Evolutionary conservation across 2,888 invertebrate genomes (phyloP).

Genomic region (Melinopterus prodromus): DNA sequence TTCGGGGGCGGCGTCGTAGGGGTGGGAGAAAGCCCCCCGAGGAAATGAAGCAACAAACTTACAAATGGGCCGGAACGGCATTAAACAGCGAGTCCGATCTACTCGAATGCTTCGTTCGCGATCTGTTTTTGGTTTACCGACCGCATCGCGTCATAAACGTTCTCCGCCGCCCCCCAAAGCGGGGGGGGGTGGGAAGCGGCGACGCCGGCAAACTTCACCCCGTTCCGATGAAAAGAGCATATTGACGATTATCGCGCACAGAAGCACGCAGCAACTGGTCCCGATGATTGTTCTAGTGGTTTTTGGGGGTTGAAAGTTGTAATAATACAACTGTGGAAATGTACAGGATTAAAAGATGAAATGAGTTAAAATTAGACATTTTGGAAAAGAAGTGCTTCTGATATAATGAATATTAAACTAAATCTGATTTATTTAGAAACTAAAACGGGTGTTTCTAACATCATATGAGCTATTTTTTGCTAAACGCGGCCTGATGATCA

Average conservation of each 20-base stretch:
- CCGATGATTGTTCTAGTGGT: not conserved
- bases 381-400: too few species aligned
- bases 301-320: not conserved
- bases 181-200: not conserved
- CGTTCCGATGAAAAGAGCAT: conserved; percentile 4
- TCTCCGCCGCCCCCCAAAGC: not conserved
- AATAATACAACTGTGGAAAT: too few species aligned
- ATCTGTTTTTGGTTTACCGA: conserved; percentile 57
- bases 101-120: conserved; percentile 46
- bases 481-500: too few species aligned
- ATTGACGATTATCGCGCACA: not conserved
- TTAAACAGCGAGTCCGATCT: conserved; percentile 55
- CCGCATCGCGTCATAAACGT: conserved; percentile 39
- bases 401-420: too few species aligned
- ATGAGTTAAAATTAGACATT: too few species aligned
- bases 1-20: conserved; percentile 5
- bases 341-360: too few species aligned
- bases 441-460: too few species aligned
- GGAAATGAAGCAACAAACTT: conserved; percentile 61
- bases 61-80: conserved; percentile 60
- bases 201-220: not conserved
- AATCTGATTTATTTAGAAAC: too few species aligned
- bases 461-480: too few species aligned
- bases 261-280: not conserved
- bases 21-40: conserved; percentile 29